Conservation (phyloP, 2,113 vertebrate genomes). For the Onychostoma macrolepis region DNA sequence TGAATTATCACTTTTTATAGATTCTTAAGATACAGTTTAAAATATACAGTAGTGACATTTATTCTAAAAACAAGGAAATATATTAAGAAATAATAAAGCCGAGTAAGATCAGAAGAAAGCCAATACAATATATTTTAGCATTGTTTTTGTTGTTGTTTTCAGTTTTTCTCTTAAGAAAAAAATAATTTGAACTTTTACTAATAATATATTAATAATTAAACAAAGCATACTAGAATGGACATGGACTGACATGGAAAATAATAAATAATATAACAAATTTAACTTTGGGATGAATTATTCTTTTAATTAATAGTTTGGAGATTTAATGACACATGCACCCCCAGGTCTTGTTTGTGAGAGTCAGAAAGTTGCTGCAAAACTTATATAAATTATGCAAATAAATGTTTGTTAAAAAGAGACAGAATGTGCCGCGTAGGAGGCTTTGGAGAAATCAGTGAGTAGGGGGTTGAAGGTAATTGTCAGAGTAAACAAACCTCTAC, state of each 20-base stretch:
- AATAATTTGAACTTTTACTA: not conserved
- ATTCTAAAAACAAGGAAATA: not conserved
- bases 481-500: slow-evolving; percentile 31
- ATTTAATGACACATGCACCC: not conserved
- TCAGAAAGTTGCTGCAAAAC: not conserved
- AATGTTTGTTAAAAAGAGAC: not conserved
- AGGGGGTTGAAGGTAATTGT: slow-evolving; percentile 14
- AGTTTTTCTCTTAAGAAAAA: not conserved
- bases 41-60: not conserved
- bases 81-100: not conserved
- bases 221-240: not conserved
- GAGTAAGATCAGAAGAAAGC: not conserved
- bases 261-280: not conserved
- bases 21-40: not conserved
- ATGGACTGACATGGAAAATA: not conserved
- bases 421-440: slow-evolving; percentile 4
- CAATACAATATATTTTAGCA: not conserved
- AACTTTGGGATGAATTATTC: not conserved
- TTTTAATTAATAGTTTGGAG: not conserved
- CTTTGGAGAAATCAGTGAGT: slow-evolving; percentile 20
- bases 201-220: not conserved
- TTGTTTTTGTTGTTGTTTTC: no score
- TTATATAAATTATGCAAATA: slow-evolving; percentile 10
- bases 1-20: not conserved
- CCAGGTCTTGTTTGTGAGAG: not conserved